Base-by-base conservation (phyloP, 2,797 vertebrate genomes). In the Malurus leucopterus region DNA sequence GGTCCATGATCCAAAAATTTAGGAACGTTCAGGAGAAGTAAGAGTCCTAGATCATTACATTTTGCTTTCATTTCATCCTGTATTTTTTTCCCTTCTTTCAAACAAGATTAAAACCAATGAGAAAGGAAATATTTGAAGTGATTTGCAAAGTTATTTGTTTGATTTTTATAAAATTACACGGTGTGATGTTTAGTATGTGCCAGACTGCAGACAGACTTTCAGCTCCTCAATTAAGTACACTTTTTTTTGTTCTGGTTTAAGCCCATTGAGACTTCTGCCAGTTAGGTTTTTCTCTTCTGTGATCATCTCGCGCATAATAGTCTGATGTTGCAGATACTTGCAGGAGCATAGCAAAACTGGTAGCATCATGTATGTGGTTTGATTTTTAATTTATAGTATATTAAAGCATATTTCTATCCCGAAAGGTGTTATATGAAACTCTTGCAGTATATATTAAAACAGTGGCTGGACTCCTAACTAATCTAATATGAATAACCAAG, bases 231-330 rank as follows among this genome's bases (percentile, higher is more conserved):
- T 95, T 93, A 94, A 93, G 34, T 76, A 58, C 50, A 62, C 11
- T 85, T 90, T 95, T 95, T 95, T 94, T 95, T 95, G 81, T 91
- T 95, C 88, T 95, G 59, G 79, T 94, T 92, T 84, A 91, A 95
- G 64, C 71, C 92, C 74, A 79, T 84, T 79, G 85, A 93, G 90
- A 75, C 69, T 90, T 92, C 73, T 94, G 90, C 91, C 87, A 88
- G 85, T 94, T 89, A 88, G 83, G 64, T 92, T 95, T 84, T 90
- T 93, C 85, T 92, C 77, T 89, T 91, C 83, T 95, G 87, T 93
- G 89, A 93, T 94, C 87, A 91, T 91, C 78, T 88, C 14, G 5
- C 4, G 3, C 61, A 40, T 93, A 89, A 91, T 93, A 92, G 85
- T 86, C 79, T 92, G 90, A 91, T 95, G 88, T 79, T 90, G 87